Evolutionary conservation across 2,113 vertebrate species (phyloP).

Genomic region (Anolis carolinensis): DNA sequence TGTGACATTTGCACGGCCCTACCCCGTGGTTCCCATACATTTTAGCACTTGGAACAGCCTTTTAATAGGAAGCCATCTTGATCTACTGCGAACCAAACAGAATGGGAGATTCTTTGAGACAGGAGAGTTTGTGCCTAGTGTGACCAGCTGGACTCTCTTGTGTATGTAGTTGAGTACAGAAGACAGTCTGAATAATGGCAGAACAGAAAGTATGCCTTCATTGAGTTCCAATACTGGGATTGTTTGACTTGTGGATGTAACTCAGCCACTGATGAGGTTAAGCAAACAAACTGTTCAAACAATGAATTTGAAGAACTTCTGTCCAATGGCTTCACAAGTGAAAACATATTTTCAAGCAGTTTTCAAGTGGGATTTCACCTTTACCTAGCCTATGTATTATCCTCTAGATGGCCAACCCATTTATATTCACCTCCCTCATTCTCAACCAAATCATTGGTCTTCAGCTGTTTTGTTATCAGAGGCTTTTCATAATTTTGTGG

Average conservation of each 20-base stretch:
- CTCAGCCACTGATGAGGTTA: conserved; percentile 62
- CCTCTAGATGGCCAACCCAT: not conserved
- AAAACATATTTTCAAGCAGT: not conserved
- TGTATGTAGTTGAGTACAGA: not conserved
- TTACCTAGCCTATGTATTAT: not conserved
- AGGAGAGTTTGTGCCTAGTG: not conserved
- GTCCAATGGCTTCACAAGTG: not conserved
- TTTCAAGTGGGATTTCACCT: not conserved
- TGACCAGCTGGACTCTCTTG: not conserved
- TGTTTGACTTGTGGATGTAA: conserved; percentile 44
- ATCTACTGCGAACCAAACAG: too few relatives aligned
- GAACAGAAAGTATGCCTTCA: not conserved
- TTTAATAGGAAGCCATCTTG: not conserved
- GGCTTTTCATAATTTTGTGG: not conserved
- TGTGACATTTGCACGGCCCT: rapidly evolving
- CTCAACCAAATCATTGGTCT: not conserved
- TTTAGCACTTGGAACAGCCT: conserved; percentile 47
- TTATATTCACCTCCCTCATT: not conserved
- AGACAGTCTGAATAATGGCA: not conserved
- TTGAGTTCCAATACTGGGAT: not conserved
- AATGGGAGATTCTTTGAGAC: not conserved
- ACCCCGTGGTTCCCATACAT: not conserved
- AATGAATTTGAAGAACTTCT: conserved; percentile 39
- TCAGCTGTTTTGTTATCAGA: not conserved
- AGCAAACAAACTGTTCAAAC: conserved; percentile 42